Conservation (phyloP, 2,888 invertebrate species). For the Conistra vaccinii region DNA sequence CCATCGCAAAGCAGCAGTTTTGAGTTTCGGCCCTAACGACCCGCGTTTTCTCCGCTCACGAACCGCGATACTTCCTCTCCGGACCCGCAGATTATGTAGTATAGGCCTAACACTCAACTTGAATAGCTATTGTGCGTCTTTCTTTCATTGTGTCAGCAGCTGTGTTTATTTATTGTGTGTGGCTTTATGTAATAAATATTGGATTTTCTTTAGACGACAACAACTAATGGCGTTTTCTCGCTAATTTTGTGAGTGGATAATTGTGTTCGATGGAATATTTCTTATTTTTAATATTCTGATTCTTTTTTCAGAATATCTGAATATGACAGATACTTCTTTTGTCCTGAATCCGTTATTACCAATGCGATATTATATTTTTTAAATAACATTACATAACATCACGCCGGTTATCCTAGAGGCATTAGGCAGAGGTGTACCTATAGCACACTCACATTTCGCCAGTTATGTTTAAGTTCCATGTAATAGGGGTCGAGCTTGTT, state of each 20-base stretch:
- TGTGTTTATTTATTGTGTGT: conserved; percentile 61
- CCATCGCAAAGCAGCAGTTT: background rate
- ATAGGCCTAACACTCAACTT: conserved; percentile 40
- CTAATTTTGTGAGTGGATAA: conserved; percentile 40
- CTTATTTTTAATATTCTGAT: background rate
- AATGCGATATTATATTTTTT: background rate
- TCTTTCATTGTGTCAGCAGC: conserved; percentile 57
- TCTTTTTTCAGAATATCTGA: background rate
- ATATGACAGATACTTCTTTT: background rate
- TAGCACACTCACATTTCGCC: background rate
- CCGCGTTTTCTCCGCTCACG: background rate
- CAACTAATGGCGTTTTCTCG: conserved; percentile 32
- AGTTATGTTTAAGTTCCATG: too few relatives aligned
- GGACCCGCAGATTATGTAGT: conserved; percentile 12
- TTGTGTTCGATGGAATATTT: conserved; percentile 22
- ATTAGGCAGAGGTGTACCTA: too few relatives aligned
- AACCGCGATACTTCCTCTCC: background rate
- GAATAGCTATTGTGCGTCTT: conserved; percentile 47
- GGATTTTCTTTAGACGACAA: conserved; percentile 51
- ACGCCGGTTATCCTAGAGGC: too few relatives aligned
- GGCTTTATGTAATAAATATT: conserved; percentile 59
- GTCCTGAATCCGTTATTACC: background rate
- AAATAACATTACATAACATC: too few relatives aligned
- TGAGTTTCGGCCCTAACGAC: background rate
- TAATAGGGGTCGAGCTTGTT: too few relatives aligned